These are phyloP conservation scores for Sphaeramia orbicularis DNA, from an alignment of 2,797 vertebrate species.

Conservation along the genomic window DNA sequence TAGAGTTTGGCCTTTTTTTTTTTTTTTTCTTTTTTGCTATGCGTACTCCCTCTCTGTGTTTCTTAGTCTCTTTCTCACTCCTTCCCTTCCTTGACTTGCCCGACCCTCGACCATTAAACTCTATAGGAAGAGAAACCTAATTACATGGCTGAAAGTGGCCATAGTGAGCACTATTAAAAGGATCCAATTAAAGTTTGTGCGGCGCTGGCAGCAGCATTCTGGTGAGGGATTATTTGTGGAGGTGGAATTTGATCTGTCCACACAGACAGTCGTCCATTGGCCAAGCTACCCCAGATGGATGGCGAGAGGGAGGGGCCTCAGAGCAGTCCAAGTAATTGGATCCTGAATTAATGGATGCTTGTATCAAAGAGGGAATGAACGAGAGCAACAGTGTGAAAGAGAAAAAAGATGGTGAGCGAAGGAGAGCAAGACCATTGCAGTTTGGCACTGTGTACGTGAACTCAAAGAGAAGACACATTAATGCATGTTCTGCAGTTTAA, in stretches of 20 bases:
- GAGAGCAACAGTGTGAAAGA: constrained; percentile 11
- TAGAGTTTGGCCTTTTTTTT: no score
- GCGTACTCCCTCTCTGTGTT: constrained; percentile 13
- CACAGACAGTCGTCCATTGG: constrained; percentile 39
- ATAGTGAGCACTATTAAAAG: constrained; percentile 80
- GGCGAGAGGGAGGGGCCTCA: constrained; percentile 52
- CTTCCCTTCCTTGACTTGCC: constrained; percentile 10
- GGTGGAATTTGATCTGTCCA: constrained; percentile 66
- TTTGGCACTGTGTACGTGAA: not conserved
- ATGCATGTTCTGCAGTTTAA: not conserved
- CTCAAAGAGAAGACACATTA: not conserved
- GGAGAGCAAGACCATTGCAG: not conserved
- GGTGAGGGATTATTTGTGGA: constrained; percentile 67
- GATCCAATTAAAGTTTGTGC: constrained; percentile 81
- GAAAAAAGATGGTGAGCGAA: not conserved
- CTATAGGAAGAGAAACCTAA: constrained; percentile 78
- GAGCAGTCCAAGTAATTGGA: constrained; percentile 67
- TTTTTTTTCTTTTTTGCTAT: constrained; percentile 11
- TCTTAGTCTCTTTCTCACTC: not conserved
- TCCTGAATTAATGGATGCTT: constrained; percentile 60
- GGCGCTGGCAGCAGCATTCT: constrained; percentile 64
- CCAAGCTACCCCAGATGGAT: constrained; percentile 32
- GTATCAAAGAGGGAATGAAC: constrained; percentile 44
- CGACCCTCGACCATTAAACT: constrained; percentile 65
- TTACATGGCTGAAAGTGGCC: constrained; percentile 79